Evolutionary conservation across 1,140 invertebrate species (phyloP), one percentile per base, ranked within the genome.

Genomic region (Druon quercuslanigerum): DNA sequence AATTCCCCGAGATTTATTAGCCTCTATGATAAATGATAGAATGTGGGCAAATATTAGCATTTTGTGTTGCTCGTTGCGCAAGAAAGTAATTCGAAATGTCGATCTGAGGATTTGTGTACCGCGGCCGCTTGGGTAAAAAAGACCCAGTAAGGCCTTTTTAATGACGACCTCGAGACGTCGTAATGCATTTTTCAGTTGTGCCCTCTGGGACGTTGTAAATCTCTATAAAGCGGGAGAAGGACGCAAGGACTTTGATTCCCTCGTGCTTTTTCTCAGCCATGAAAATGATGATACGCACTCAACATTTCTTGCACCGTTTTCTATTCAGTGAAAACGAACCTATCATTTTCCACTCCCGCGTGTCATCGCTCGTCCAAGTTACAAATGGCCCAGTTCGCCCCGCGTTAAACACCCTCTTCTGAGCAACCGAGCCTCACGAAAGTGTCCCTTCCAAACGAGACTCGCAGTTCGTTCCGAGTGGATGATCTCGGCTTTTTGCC

Each of bases 201-300:
- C 60, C 60, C 60, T 66, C 60, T 66, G 60, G 60, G 60, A 66
- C 60, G 60, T 66, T 66, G 25, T 66, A 66, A 66, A 66, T 66
- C 60, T 66, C 33, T 66, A 40, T 66, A 66, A 46, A 66, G 60
- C 33, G 60, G 33, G 14, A 60, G 19, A 60, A 40, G 57, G 25
- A 40, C 57, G 57, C 57, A 66, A 40, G 60, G 33, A 66, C 60
- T 46, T 33, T 66, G 60, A 66, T 66, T 66, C 60, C 33, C 14
- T 40, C 4, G 17, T 20, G n/a, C 33, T 66, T 66, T 66, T 40
- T 66, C 60, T 60, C 20, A 46, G 25, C 57, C 16, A 40, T 40
- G 40, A 66, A 20, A 66, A 40, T 66, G 25, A 66, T 66, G 60
- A 66, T 66, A 66, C 60, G 60, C 25, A 66, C 60, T n/a, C 12